These are phyloP conservation scores for Oligia latruncula DNA, from an alignment of 2,888 invertebrate genomes.

Conservation along the genomic window DNA sequence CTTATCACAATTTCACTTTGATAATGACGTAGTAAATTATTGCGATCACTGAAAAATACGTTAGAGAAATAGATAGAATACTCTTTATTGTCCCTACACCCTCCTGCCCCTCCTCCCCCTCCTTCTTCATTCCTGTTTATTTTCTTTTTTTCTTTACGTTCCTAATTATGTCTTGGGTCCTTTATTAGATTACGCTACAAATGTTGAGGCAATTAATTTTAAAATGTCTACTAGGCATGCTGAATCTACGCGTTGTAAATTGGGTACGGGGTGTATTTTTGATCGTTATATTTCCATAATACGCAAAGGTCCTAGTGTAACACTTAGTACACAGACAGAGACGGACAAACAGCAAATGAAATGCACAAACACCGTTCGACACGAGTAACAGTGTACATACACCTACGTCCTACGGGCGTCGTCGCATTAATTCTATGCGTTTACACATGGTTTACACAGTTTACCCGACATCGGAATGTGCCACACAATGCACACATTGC, in stretches of 20 bases:
- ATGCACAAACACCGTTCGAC: constrained; percentile 38
- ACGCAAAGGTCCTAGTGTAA: not conserved
- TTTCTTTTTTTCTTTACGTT: not conserved
- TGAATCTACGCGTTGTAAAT: constrained; percentile 6
- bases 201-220: constrained; percentile 17
- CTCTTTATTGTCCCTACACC: not conserved
- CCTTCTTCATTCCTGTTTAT: not conserved
- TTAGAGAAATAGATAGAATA: not conserved
- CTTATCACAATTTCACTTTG: constrained; percentile 19
- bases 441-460: constrained; percentile 33
- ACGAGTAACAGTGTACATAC: constrained; percentile 10
- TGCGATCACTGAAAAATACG: constrained; percentile 3
- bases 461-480: constrained; percentile 51
- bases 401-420: constrained; percentile 18
- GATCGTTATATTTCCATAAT: constrained; percentile 8
- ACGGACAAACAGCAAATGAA: constrained; percentile 10
- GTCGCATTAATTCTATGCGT: constrained; percentile 55
- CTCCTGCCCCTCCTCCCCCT: not conserved
- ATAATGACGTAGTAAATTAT: constrained; percentile 10
- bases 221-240: constrained; percentile 16
- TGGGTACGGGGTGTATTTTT: constrained; percentile 16
- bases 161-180: not conserved
- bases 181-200: constrained; percentile 12
- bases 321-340: constrained; percentile 13
- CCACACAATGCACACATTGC: constrained; percentile 40